Evolutionary conservation across 2,888 invertebrate genomes (phyloP).

Genomic region (Cephonodes hylas): DNA sequence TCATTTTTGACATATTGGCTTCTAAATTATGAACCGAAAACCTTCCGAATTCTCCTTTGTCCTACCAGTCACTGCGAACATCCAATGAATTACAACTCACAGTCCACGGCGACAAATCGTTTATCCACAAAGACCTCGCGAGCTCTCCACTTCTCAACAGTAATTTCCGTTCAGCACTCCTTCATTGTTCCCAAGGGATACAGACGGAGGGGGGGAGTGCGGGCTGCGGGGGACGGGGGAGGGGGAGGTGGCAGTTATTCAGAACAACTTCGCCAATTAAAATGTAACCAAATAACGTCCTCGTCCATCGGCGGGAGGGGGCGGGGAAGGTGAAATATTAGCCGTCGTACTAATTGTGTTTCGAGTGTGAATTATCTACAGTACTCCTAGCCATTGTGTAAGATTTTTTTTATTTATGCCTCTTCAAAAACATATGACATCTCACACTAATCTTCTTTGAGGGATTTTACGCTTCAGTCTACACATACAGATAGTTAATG

Average conservation of each 20-base stretch:
- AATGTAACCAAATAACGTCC: neutral
- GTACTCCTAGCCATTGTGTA: too few species aligned
- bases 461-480: too few species aligned
- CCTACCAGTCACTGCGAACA: neutral
- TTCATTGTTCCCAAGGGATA: neutral
- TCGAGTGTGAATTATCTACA: neutral
- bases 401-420: too few species aligned
- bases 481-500: too few species aligned
- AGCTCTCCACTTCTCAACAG: neutral
- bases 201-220: neutral
- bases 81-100: neutral
- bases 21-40: too few species aligned
- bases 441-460: too few species aligned
- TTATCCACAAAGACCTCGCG: neutral
- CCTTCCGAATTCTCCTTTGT: too few species aligned
- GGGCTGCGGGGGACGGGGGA: too few species aligned
- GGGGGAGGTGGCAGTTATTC: neutral
- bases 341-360: neutral
- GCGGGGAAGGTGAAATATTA: neutral
- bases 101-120: neutral
- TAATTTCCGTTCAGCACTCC: neutral
- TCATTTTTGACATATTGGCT: too few species aligned
- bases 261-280: slow-evolving; percentile 6
- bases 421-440: too few species aligned
- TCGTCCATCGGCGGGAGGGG: neutral